Percentiles rank a stretch among this genome's conserved stretches.
Conservation (phyloP, 1,140 invertebrate species). For the Asbolus verrucosus region DNA sequence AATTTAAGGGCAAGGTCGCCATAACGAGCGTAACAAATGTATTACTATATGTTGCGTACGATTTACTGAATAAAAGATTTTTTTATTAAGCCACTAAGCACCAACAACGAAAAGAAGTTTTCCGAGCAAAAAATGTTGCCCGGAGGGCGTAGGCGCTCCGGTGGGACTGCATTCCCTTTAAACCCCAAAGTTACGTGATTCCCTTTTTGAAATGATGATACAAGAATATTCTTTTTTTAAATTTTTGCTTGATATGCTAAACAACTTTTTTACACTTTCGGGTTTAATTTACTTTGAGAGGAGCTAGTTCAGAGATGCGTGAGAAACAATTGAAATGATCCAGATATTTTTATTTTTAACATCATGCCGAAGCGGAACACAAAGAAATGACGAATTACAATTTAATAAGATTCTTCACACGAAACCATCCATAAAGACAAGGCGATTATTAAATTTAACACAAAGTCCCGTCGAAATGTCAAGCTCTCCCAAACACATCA, state of each 20-base stretch:
- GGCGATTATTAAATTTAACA: conserved; percentile 29
- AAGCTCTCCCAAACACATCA: too few species aligned
- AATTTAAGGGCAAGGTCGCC: not conserved
- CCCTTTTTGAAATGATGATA: conserved; percentile 11
- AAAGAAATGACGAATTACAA: conserved; percentile 7
- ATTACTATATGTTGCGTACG: not conserved
- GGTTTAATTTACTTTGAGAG: conserved; percentile 1
- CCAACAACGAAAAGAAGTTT: not conserved
- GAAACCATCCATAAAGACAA: conserved; percentile 2
- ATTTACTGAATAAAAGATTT: not conserved
- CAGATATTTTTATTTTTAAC: conserved; percentile 28
- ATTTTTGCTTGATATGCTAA: conserved; percentile 12
- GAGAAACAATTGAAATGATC: conserved; percentile 16
- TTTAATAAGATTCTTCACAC: conserved; percentile 11
- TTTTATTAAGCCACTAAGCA: not conserved
- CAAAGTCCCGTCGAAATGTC: conserved; percentile 22
- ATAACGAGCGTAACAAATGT: not conserved
- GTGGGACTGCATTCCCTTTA: not conserved
- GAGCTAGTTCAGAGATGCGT: not conserved
- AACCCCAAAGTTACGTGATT: not conserved
- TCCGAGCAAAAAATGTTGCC: conserved; percentile 1
- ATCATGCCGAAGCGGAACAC: too few species aligned
- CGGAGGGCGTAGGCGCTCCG: not conserved
- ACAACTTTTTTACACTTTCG: conserved; percentile 14
- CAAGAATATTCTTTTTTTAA: conserved; percentile 12